Conservation (phyloP, 2,888 invertebrate species). For the Lepidocyrtinus sp. region DNA sequence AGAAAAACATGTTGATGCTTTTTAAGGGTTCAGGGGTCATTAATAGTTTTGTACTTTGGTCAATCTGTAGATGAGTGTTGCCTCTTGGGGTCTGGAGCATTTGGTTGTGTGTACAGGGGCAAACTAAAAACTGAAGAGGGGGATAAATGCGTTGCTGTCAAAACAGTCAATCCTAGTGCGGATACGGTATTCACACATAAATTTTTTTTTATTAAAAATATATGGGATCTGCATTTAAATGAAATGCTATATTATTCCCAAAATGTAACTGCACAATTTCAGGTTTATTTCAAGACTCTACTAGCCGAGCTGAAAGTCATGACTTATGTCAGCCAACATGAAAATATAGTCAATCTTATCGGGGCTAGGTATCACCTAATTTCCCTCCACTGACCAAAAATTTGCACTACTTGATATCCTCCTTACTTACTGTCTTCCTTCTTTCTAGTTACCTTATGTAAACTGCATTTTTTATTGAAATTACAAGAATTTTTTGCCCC, state of each 20-base stretch:
- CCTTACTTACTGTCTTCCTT: too few relatives aligned
- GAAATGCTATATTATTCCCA: too few relatives aligned
- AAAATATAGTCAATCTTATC: slow-evolving; percentile 56
- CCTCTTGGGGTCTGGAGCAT: slow-evolving; percentile 49
- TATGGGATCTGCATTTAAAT: too few relatives aligned
- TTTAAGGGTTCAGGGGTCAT: not conserved
- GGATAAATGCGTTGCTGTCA: slow-evolving; percentile 42
- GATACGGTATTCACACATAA: too few relatives aligned
- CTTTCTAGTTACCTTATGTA: too few relatives aligned
- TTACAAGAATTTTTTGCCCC: too few relatives aligned
- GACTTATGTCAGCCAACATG: slow-evolving; percentile 56
- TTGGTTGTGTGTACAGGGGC: slow-evolving; percentile 50
- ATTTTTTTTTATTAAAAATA: too few relatives aligned
- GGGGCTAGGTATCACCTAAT: too few relatives aligned
- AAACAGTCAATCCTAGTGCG: slow-evolving; percentile 49
- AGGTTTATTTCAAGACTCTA: slow-evolving; percentile 58
- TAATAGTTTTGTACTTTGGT: not conserved
- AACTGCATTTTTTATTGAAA: too few relatives aligned
- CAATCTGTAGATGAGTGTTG: slow-evolving; percentile 28
- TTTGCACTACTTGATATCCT: too few relatives aligned
- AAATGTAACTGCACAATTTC: too few relatives aligned
- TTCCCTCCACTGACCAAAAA: slow-evolving; percentile 31
- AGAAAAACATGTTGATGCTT: too few relatives aligned
- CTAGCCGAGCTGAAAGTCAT: slow-evolving; percentile 60
- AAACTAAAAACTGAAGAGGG: slow-evolving; percentile 26